Evolutionary conservation across 2,888 invertebrate species (phyloP), one percentile per base, ranked within the genome.

Genomic region (Hyppa rectilinea): DNA sequence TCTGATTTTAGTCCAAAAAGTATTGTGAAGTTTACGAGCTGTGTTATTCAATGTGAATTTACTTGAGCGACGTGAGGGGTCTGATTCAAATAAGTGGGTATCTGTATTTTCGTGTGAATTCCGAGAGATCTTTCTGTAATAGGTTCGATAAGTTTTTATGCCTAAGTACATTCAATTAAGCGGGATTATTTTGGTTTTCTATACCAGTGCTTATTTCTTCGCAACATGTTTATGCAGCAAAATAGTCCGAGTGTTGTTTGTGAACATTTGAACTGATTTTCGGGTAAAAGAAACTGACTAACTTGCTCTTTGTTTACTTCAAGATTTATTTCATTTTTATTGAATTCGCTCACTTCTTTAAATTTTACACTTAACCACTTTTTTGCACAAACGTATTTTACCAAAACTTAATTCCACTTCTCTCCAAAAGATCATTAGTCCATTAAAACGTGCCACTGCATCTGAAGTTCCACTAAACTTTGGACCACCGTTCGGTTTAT

Each of bases 1-100:
- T 74, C 80, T 79, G 75, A 83, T 82, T 85, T 87, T 79, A 75
- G 73, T 63, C 61, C 53, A 43, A 69, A 78, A 81, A 67, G 70
- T 64, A 70, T 66, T 55, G 62, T 71, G 58, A 59, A 61, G 49
- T 62, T 74, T 72, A 61, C 61, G 55, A 64, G 12, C n/a, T 38
- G 34, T 66, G 43, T 62, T 73, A 64, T 58, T 58, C 38, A 56
- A 47, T 36, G 60, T 61, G 29, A 58, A 58, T 76, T 63, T 75
- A 40, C 23, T 52, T 75, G 36, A 58, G 29, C 14, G 26, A 52
- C 29, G 45, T 45, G 67, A 1, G 6, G 12, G 17, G 26, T 14
- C n/a, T 45, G 29, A 14, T 55, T 34, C 12, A 34, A 31, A 40
- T 3, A 20, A 43, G 5, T 4, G 43, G 6, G 17, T 56, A 14